Evolutionary conservation across 2,888 invertebrate species (phyloP), one percentile per base, ranked within the genome.

Genomic region (Vanessa cardui): DNA sequence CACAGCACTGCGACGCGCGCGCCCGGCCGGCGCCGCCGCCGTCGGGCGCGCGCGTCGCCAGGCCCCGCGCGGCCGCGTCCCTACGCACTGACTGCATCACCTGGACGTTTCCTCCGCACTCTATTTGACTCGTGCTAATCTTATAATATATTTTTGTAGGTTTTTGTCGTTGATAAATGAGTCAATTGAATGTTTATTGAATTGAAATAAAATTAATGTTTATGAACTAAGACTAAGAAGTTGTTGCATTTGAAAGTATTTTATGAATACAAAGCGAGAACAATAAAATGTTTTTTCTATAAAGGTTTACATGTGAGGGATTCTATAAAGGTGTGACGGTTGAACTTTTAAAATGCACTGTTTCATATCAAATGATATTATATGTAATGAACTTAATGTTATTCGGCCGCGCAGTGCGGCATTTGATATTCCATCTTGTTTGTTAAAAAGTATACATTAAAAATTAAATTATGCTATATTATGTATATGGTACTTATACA

Each of bases 241-340:
- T 92, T 92, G 91, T 92, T 92, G 92, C 92, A 92, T 92, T 92
- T 92, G 88, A 90, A 91, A 89, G 92, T 91, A 90, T 91, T 90
- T 90, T 91, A 89, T 88, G 89, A 83, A 90, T 90, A 90, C 90
- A 88, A 89, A 90, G 86, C 90, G 90, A 91, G 91, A 91, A 90
- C 91, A 91, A 91, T 91, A 90, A 90, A 87, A 87, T 87, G 89
- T 90, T 92, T 92, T 87, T 92, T 90, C 86, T 90, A 91, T 86
- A 88, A 90, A 91, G 83, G 85, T 92, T 90, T 91, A 91, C 90
- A 90, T 83, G 85, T 84, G 88, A 87, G 84, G 87, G 86, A 84
- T 81, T 80, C 85, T 84, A 81, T 81, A 80, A 79, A 83, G 86
- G 84, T 83, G 85, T 84, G 86, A 83, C 83, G 84, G 83, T 82